These are phyloP conservation scores for Clarias fuscus DNA, from an alignment of 2,797 vertebrate genomes.

Conservation along the genomic window DNA sequence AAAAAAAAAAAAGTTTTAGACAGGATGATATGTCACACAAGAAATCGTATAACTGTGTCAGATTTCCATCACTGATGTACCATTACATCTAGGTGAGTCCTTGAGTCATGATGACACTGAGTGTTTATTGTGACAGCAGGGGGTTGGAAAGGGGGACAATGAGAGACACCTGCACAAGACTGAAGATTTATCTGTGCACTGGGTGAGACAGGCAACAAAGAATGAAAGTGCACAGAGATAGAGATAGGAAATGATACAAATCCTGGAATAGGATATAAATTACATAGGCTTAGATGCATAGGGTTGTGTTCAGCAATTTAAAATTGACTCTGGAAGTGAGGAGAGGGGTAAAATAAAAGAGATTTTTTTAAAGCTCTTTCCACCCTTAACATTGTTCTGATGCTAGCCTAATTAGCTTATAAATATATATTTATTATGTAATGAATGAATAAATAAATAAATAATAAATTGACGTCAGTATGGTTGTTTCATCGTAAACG, in stretches of 20 bases:
- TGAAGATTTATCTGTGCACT: background rate
- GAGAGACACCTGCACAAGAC: constrained; percentile 19
- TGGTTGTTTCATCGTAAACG: no score
- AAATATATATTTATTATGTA: background rate
- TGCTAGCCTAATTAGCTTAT: background rate
- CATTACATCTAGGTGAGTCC: constrained; percentile 37
- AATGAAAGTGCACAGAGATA: background rate
- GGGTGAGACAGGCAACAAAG: background rate
- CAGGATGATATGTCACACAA: constrained; percentile 1
- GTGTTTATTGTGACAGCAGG: constrained; percentile 63
- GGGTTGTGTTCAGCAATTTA: background rate
- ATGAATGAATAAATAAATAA: no score
- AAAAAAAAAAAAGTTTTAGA: background rate
- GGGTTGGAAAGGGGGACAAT: constrained; percentile 79
- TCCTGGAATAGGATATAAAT: background rate
- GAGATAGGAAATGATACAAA: background rate
- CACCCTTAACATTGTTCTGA: background rate
- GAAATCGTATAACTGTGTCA: constrained; percentile 1
- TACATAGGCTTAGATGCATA: background rate
- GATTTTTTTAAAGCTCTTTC: background rate
- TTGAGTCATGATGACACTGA: constrained; percentile 26
- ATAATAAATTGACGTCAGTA: no score
- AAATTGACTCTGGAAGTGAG: background rate
- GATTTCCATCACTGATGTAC: constrained; percentile 27
- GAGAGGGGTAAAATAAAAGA: no score